phyloP scores from a whole-genome alignment of 2,888 invertebrate species.

The Aphodius granarius region DNA sequence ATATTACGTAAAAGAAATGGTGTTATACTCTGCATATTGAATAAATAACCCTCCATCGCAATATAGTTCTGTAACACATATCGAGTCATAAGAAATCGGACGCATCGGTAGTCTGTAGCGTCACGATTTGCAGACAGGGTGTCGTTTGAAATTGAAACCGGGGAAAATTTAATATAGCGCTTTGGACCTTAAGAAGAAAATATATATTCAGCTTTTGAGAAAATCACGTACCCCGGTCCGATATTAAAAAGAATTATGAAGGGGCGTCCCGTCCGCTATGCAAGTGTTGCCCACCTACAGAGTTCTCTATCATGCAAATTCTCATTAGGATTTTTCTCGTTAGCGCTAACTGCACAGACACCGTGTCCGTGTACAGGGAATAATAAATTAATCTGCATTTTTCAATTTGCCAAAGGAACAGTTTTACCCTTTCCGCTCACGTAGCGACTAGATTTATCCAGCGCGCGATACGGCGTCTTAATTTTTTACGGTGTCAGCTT shows the following conservation, averaged over 20 bases:
- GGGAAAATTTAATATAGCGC: conserved; percentile 16
- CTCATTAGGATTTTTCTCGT: conserved; percentile 34
- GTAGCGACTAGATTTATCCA: not conserved
- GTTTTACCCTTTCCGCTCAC: not conserved
- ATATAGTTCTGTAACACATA: not conserved
- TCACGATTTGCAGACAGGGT: not conserved
- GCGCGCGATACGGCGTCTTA: not conserved
- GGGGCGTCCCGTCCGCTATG: not conserved
- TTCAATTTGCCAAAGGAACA: conserved; percentile 31
- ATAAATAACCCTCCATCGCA: not conserved
- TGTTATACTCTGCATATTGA: not conserved
- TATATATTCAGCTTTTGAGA: not conserved
- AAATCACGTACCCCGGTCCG: conserved; percentile 8
- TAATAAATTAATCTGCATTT: conserved; percentile 36
- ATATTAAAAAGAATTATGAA: conserved; percentile 4
- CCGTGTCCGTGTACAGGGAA: conserved; percentile 25
- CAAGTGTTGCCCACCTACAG: not conserved
- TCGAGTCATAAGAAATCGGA: not conserved
- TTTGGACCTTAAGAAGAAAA: not conserved
- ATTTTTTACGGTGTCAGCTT: not conserved
- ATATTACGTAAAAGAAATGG: not conserved
- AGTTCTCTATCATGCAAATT: conserved; percentile 36
- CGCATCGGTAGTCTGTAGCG: not conserved
- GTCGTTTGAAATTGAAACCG: conserved; percentile 12
- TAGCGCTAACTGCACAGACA: conserved; percentile 26